phyloP scores from a whole-genome alignment of 2,888 invertebrate species.

The Drosophila nr. fundita region DNA sequence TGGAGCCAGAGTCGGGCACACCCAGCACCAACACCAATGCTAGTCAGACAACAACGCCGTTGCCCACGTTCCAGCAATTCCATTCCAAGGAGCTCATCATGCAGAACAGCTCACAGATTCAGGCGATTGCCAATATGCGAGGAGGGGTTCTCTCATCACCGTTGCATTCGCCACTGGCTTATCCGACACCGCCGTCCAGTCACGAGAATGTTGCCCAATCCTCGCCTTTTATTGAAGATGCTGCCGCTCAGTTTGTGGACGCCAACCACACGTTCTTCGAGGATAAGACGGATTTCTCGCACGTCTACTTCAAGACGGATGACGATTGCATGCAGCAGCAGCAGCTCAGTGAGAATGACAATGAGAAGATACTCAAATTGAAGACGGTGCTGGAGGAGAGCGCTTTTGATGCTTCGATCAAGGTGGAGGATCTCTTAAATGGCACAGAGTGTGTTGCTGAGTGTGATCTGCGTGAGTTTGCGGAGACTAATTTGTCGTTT shows the following conservation, averaged over 20 bases:
- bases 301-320: conserved; percentile 80
- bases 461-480: conserved; percentile 84
- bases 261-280: conserved; percentile 83
- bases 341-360: conserved; percentile 82
- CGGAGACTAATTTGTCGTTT: conserved; percentile 84
- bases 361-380: conserved; percentile 84
- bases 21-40: conserved; percentile 13
- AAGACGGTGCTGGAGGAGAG: conserved; percentile 84
- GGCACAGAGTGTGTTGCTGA: conserved; percentile 81
- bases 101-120: conserved; percentile 83
- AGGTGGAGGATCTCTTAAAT: conserved; percentile 83
- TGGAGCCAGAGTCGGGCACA: conserved; percentile 56
- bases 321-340: conserved; percentile 51
- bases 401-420: conserved; percentile 82
- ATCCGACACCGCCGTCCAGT: conserved; percentile 95
- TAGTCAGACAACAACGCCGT: conserved; percentile 89
- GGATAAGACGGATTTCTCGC: conserved; percentile 82
- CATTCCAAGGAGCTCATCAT: conserved; percentile 87
- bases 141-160: conserved; percentile 87
- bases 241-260: conserved; percentile 81
- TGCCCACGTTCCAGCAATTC: conserved; percentile 93
- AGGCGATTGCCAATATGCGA: conserved; percentile 82
- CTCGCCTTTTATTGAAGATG: conserved; percentile 85
- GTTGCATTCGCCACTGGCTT: conserved; percentile 90
- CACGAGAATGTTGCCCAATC: conserved; percentile 89